Percentiles rank a stretch among this genome's conserved stretches.
These are phyloP conservation scores for Lasioglossum oenotherae DNA, from an alignment of 2,888 invertebrate genomes.

Conservation along the genomic window DNA sequence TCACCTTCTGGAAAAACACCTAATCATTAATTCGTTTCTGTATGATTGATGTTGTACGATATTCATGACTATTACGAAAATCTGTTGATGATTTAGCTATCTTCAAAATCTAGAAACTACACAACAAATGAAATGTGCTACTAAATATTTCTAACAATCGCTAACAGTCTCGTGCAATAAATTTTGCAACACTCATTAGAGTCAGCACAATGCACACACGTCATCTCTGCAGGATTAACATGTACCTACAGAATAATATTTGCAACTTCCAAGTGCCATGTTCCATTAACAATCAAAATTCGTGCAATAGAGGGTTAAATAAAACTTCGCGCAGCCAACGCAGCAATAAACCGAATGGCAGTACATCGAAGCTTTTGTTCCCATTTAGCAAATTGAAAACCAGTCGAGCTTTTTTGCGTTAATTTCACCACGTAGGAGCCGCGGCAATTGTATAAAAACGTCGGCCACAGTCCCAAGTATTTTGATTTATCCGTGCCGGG, in stretches of 20 bases:
- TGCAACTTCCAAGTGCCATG: neutral
- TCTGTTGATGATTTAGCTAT: neutral
- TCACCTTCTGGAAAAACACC: neutral
- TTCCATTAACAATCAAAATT: neutral
- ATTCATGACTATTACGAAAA: neutral
- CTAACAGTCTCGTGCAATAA: neutral
- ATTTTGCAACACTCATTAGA: neutral
- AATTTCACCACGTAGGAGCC: neutral
- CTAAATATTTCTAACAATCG: neutral
- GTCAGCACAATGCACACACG: neutral
- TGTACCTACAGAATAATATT: neutral
- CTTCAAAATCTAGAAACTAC: neutral
- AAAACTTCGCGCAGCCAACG: neutral
- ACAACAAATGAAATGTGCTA: neutral
- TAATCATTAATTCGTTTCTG: neutral
- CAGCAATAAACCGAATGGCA: neutral
- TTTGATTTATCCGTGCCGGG: neutral
- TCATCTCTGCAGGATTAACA: neutral
- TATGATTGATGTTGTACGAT: neutral
- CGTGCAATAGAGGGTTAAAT: neutral
- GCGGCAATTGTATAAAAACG: constrained; percentile 7
- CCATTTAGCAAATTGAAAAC: constrained; percentile 16
- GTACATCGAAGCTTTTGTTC: neutral
- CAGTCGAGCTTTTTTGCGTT: neutral
- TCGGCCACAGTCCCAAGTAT: constrained; percentile 4